Evolutionary conservation across 2,113 vertebrate genomes (phyloP), one percentile per base, ranked within the genome.

Genomic region (Pungitius pungitius): DNA sequence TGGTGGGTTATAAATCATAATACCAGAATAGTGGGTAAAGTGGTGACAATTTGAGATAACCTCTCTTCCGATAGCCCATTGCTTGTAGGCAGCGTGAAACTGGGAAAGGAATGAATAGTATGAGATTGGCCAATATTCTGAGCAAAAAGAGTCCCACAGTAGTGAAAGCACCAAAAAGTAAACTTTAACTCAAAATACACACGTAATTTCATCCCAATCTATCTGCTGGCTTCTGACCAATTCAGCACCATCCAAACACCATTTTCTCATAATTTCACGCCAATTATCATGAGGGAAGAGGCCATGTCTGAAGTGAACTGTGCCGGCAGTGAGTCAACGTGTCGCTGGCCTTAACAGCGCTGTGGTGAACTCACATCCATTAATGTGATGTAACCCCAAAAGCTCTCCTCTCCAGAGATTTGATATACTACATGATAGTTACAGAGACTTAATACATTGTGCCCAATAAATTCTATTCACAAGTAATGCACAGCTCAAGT

Each of bases 61-160:
- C 78, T 59, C 82, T 80, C 37, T 75, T 69, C 61, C 82, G 79
- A 87, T 83, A 86, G 73, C 88, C 90, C 78, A 82, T 13, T 79
- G 69, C n/a, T 64, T 84, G 49, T 54, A 43, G 71, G 62, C 56
- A 84, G 80, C 35, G 69, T 71, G 18, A 45, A 78, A 63, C 83
- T 90, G 76, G 73, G 85, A 85, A 90, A 91, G 76, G 80, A 93
- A 88, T 90, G 84, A 93, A 86, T 80, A 85, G 78, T 90, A 87
- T 91, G 85, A 92, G 78, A 78, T 81, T 82, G 68, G 85, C 79
- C 86, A 45, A 33, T 56, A 58, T 78, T 69, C 63, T 35, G 64
- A 49, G 27, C 64, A 35, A 69, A 54, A 13, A 37, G 73, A 62
- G 59, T 71, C 58, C 77, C 68, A 22, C 69, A 71, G 54, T 24